Evolutionary conservation across 2,797 vertebrate genomes (phyloP), one percentile per base, ranked within the genome.

Genomic region (Argyrosomus regius): DNA sequence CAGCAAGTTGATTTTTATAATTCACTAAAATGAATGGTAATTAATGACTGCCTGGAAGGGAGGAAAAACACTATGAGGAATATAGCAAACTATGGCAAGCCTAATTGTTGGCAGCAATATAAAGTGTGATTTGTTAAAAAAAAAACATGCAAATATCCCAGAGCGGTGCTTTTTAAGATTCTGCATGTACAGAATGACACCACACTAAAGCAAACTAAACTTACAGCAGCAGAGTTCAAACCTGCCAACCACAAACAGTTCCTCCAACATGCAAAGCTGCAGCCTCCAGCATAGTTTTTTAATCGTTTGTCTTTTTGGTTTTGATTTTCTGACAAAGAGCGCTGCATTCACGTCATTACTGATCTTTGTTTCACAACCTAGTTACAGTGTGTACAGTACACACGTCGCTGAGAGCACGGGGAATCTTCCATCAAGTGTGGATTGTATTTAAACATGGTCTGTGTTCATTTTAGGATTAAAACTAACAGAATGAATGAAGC

Each of bases 31-130:
- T 73, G 26, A 82, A 61, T 22, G 24, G n/a, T 82, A 77, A 88
- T 88, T 88, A 87, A 89, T 66, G 35, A 61, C 46, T 78, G 84
- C 79, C 85, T 80, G 62, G 65, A 78, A 84, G 84, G 78, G 48
- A 83, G 70, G 66, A 66, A 77, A 59, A 75, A 63, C 50, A 54
- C 43, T 66, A 31, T 6, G 45, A 63, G 35, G 56, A 59, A 59
- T 63, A 24, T 26, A n/a, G 20, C 52, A 49, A 72, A 58, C 70
- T 49, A 48, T 65, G 59, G 59, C 64, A 80, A 56, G 45, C 39
- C 35, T 79, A 56, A 62, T 72, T 81, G 62, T 80, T 83, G 84
- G 79, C 79, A 80, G 31, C n/a, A 2, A 56, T 54, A 74, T 64
- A 81, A 77, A 80, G 82, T 79, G 57, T 9, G 72, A 69, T 81